Evolutionary conservation across 2,888 invertebrate genomes (phyloP).

Genomic region (Agriotes lineatus): DNA sequence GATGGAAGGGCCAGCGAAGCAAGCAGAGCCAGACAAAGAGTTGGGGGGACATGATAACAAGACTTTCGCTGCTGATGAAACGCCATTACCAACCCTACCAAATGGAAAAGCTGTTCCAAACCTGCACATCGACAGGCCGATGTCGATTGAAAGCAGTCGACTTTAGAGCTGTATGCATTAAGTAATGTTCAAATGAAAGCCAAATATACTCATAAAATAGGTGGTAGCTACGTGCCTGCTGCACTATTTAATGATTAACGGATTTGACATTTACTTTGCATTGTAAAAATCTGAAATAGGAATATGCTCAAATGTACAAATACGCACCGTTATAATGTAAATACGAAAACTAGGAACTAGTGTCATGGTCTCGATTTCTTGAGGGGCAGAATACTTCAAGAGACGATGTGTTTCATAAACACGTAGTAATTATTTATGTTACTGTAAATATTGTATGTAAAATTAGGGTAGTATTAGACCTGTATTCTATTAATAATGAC

Average conservation of each 20-base stretch:
- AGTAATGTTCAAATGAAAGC: neutral
- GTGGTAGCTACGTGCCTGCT: neutral
- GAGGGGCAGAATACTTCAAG: neutral
- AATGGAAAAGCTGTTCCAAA: slow-evolving; percentile 42
- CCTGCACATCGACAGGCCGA: slow-evolving; percentile 30
- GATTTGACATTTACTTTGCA: too few relatives aligned
- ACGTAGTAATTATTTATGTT: slow-evolving; percentile 10
- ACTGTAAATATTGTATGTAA: neutral
- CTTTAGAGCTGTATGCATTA: slow-evolving; percentile 35
- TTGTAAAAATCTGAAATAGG: too few relatives aligned
- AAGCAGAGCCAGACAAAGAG: slow-evolving; percentile 49
- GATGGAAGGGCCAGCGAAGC: slow-evolving; percentile 75
- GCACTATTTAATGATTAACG: too few relatives aligned
- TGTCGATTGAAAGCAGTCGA: slow-evolving; percentile 46
- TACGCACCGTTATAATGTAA: neutral
- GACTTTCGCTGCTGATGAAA: slow-evolving; percentile 61
- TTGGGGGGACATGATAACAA: slow-evolving; percentile 63
- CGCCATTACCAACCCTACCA: slow-evolving; percentile 55
- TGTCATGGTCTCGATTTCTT: too few relatives aligned
- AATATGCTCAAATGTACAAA: slow-evolving; percentile 1
- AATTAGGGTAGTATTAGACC: neutral
- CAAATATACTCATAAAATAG: neutral
- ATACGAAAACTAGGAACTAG: too few relatives aligned
- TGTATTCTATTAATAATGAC: neutral
- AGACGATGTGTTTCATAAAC: slow-evolving; percentile 1